Base-by-base conservation (phyloP, 1,140 invertebrate genomes). In the Diorhabda carinulata region DNA sequence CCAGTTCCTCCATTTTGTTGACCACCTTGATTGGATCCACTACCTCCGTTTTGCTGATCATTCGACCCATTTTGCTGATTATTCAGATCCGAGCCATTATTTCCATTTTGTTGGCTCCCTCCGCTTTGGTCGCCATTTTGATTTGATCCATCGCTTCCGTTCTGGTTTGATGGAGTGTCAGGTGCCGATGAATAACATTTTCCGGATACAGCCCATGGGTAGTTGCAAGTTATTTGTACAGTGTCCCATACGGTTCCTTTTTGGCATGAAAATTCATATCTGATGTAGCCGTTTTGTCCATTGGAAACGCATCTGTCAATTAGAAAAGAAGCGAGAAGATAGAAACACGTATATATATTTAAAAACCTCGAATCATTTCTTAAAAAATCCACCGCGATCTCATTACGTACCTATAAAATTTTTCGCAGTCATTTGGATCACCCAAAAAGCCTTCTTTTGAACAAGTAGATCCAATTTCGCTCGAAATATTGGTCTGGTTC, bases 331-430 rank as follows among this genome's bases (percentile, higher is more conserved):
- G 25, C 25, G 25, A 25, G 25, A 25, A 25, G 25, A 25, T 25
- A 25, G 25, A 25, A 25, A 25, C 1, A 25, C 25, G 25, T 25
- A 25, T 25, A 25, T 0, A 25, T 25, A 25, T 25, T 25, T 25
- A 25, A 1, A 25, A 25, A 25, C 25, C 0, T 25, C 25, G 25
- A 25, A 25, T 25, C 25, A 25, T 25, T 25, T 25, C 91, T 77
- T 89, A 83, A 25, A 25, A 25, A 25, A 25, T 25, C 25, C 25
- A 25, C 25, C 25, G 25, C 25, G 25, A 25, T 65, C 86, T 84
- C 66, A 84, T 83, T 10, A 92, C 88, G 80, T 91, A 93, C 25
- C 25, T 25, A 69, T 90, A 90, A 76, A 91, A 91, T 69, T 88
- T 89, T 2, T 78, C 83, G 70, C 90, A 92, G 66, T 91, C 83